phyloP scores from a whole-genome alignment of 1,140 invertebrate species.

The Rhynchophorus ferrugineus region DNA sequence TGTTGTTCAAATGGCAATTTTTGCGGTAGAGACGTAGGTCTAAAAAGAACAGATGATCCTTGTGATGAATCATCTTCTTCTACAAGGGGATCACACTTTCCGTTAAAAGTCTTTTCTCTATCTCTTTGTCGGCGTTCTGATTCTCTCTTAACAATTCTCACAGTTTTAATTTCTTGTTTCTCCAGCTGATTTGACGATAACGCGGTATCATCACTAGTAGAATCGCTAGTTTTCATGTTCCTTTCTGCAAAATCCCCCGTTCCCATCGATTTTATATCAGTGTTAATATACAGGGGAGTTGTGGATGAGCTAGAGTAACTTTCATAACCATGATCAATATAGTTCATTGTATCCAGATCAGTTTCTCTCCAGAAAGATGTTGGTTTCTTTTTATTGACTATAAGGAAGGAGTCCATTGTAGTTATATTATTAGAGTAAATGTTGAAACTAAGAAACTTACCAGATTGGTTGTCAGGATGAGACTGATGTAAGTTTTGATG shows the following conservation, averaged over 20 bases:
- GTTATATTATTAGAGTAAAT: no score
- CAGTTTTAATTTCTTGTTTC: conserved; percentile 84
- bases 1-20: conserved; percentile 21
- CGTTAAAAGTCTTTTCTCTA: conserved; percentile 44
- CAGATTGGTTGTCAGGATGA: conserved; percentile 10
- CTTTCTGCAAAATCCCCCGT: conserved; percentile 27
- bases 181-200: conserved; percentile 49
- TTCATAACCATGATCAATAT: conserved; percentile 50
- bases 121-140: conserved; percentile 76
- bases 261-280: conserved; percentile 25
- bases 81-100: conserved; percentile 34
- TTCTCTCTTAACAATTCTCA: conserved; percentile 86
- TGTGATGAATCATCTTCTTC: conserved; percentile 36
- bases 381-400: conserved; percentile 36
- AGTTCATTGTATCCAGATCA: conserved; percentile 73
- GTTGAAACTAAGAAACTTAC: conserved; percentile 3
- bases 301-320: conserved; percentile 23
- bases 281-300: conserved; percentile 34
- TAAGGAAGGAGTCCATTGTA: background rate
- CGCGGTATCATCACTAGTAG: conserved; percentile 32
- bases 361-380: conserved; percentile 74
- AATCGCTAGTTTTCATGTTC: conserved; percentile 30
- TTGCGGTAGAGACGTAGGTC: conserved; percentile 27
- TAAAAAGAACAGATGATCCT: conserved; percentile 29
- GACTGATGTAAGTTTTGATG: conserved; percentile 41